A percentile compares a stretch with the other conserved stretches of the same genome.
phyloP scores from a whole-genome alignment of 2,113 vertebrate species.

The Typhlomys cinereus region DNA sequence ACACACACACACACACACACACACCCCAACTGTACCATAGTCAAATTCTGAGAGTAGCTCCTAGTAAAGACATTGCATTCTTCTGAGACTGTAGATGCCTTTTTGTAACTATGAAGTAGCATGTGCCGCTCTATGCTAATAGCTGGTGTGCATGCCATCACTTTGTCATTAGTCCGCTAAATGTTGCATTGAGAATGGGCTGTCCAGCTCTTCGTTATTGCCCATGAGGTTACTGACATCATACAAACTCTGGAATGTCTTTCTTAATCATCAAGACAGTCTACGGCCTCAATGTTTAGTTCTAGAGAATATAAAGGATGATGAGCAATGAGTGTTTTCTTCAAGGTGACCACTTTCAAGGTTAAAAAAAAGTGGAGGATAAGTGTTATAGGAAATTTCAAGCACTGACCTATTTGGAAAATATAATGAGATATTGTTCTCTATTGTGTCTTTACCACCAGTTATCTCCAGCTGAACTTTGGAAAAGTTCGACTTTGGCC shows the following conservation, averaged over 20 bases:
- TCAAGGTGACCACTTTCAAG: background rate
- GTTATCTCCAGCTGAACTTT: background rate
- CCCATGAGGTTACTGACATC: background rate
- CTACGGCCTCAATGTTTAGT: background rate
- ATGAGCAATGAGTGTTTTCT: background rate
- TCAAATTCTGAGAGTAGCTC: slow-evolving; percentile 15
- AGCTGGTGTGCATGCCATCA: background rate
- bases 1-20: no score
- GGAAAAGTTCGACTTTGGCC: background rate
- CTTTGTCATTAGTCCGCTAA: background rate
- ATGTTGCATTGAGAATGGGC: background rate
- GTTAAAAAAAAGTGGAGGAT: background rate
- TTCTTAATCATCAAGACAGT: background rate
- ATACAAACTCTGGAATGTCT: background rate
- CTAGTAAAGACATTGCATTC: background rate
- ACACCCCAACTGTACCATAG: slow-evolving; percentile 11
- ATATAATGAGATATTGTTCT: background rate
- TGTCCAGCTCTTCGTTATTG: background rate
- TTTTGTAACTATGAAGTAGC: background rate
- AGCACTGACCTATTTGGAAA: slow-evolving; percentile 27
- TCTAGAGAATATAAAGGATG: background rate
- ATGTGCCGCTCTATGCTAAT: background rate
- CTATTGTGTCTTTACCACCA: background rate
- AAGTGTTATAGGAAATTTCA: slow-evolving; percentile 31
- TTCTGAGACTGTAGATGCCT: background rate